Evolutionary conservation across 2,797 vertebrate species (phyloP), one percentile per base, ranked within the genome.

Genomic region (Pempheris klunzingeri): DNA sequence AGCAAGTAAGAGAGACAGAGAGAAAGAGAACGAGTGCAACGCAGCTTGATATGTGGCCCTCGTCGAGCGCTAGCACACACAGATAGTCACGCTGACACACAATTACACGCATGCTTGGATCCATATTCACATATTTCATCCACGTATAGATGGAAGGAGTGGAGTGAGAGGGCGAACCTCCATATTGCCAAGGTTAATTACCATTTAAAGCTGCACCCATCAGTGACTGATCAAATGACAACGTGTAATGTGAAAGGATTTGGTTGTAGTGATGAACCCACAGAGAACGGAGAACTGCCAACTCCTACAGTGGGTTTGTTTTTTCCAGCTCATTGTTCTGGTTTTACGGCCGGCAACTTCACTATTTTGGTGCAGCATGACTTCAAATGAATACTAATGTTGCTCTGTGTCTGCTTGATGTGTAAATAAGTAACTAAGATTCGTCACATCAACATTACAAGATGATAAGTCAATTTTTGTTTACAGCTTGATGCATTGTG

Each of bases 1-100:
- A 84, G 68, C 58, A 73, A 30, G 73, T 74, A 30, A 20, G 8
- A 66, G 72, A 80, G 44, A 69, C 36, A 41, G n/a, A 47, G 36
- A 24, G 11, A 15, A 20, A 54, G 50, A 22, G 54, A 60, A 26
- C 41, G 57, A 73, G 68, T 11, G 43, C 18, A 9, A 55, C 34
- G 32, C 77, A 72, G 58, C 64, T 70, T 5, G 30, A 53, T 73
- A 41, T 18, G 20, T 49, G 52, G 76, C 52, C 30, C 10, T 9
- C 49, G 71, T 47, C n/a, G 18, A 75, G 49, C 6, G 41, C 64
- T 53, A 74, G 67, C 54, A 73, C 30, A 63, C 60, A 57, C 39
- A 71, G 30, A 69, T 0, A 75, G 63, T 79, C 78, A 62, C 30
- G 1, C 66, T 70, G 63, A 79, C 57, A 63, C 60, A 64, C 39